These are phyloP conservation scores for Halichoerus grypus DNA, from an alignment of 2,113 vertebrate species.

Conservation along the genomic window DNA sequence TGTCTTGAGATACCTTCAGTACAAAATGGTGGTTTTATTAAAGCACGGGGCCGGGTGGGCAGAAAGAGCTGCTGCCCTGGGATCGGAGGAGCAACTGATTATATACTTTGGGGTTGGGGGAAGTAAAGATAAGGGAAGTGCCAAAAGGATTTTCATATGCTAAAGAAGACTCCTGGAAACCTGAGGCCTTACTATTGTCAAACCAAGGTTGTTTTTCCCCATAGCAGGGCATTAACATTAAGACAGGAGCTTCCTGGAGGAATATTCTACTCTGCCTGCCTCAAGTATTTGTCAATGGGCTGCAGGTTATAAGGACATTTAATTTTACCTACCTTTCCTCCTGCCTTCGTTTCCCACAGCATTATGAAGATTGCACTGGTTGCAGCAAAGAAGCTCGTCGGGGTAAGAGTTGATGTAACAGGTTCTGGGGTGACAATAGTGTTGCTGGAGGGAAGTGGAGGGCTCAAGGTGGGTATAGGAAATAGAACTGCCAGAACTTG, in stretches of 20 bases:
- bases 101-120: not conserved
- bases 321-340: not conserved
- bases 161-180: not conserved
- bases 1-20: not conserved
- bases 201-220: not conserved
- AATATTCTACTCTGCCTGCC: not conserved
- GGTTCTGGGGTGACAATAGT: not conserved
- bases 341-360: not conserved
- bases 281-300: not conserved
- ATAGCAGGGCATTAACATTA: not conserved
- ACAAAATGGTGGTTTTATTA: not conserved
- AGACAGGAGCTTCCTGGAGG: not conserved
- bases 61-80: not conserved
- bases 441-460: not conserved
- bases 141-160: not conserved
- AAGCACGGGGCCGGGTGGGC: not conserved
- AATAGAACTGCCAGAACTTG: not conserved
- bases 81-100: not conserved
- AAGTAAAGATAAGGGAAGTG: not conserved
- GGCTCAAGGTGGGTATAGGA: not conserved
- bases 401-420: rapidly evolving
- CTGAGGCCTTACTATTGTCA: not conserved
- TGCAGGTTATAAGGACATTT: not conserved
- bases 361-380: not conserved
- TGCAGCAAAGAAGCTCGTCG: rapidly evolving